Base-by-base conservation (phyloP, 2,113 vertebrate species). In the Willisornis vidua region DNA sequence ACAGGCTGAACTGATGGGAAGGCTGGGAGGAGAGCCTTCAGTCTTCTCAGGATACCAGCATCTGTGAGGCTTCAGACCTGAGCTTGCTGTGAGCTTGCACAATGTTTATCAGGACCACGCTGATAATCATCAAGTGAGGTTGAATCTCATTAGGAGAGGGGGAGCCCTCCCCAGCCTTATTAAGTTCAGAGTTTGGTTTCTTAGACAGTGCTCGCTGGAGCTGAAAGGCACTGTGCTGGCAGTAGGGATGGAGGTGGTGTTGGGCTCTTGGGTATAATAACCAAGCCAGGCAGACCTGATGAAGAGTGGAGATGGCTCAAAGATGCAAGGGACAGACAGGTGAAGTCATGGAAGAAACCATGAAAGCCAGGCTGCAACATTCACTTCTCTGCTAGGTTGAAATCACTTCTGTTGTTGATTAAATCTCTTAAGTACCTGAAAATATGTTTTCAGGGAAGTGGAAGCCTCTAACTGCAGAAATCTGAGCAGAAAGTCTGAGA, bases 371-470 rank as follows among this genome's bases (percentile, higher is more conserved):
- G 25, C 85, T 45, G 51, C 35, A 52, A 51, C 46, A 14, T 76
- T 81, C 41, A 70, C 25, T 67, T 77, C 79, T 61, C 80, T 87
- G 51, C 68, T 65, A 77, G 59, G 61, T 22, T 78, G 75, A 92
- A 95, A 91, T 83, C 19, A 82, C 54, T 95, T 94, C 43, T 89
- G 51, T 37, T 89, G 83, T 87, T 90, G 68, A 96, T 95, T 87
- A 87, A 85, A 92, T 96, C 78, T 58, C 80, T 81, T 45, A 94
- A 85, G 91, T 63, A 89, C 76, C 73, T 92, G 88, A 74, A 96
- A 96, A 89, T 95, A 75, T 35, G 35, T 71, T 86, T 94, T 83
- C 63, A 74, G 54, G 55, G 52, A 51, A 75, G 71, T 76, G 68
- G 77, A 95, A 65, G 23, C 59, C 68, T 95, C 57, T 89, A 87